phyloP scores from a whole-genome alignment of 35 echinoderm and acorn worm species.

The Apostichopus californicus region DNA sequence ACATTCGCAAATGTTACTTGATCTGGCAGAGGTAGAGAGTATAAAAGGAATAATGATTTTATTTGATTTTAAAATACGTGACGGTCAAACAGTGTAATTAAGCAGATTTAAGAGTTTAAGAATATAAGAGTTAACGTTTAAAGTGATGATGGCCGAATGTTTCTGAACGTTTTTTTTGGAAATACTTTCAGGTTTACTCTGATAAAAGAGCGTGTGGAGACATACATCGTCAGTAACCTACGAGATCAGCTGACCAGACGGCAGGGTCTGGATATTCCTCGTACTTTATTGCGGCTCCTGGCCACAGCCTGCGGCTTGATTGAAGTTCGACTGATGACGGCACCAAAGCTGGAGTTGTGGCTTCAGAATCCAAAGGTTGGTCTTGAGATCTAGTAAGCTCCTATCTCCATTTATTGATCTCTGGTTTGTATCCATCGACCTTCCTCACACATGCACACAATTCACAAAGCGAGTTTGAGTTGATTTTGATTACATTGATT shows the following conservation, averaged over 20 bases:
- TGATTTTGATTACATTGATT: no score
- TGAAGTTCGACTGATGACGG: constrained; percentile 76
- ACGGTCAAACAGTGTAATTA: no score
- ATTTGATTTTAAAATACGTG: no score
- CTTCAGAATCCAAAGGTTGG: constrained; percentile 94
- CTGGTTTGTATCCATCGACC: no score
- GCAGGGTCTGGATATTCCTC: constrained; percentile 89
- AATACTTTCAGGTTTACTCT: constrained; percentile 74
- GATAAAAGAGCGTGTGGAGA: constrained; percentile 81
- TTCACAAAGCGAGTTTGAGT: no score
- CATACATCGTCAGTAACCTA: constrained; percentile 68
- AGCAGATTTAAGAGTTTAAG: no score
- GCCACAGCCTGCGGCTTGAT: constrained; percentile 75
- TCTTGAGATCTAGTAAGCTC: background rate
- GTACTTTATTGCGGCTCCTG: constrained; percentile 80
- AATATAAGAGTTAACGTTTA: no score
- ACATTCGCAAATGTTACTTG: no score
- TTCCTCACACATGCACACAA: no score
- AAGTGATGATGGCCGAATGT: no score
- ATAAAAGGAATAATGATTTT: no score
- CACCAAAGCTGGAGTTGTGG: constrained; percentile 90
- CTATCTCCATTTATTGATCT: background rate
- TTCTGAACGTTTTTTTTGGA: background rate
- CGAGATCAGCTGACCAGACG: constrained; percentile 81
- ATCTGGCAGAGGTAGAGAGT: no score